Evolutionary conservation across 1,140 invertebrate genomes (phyloP), one percentile per base, ranked within the genome.

Genomic region (Brachionus koreanus): DNA sequence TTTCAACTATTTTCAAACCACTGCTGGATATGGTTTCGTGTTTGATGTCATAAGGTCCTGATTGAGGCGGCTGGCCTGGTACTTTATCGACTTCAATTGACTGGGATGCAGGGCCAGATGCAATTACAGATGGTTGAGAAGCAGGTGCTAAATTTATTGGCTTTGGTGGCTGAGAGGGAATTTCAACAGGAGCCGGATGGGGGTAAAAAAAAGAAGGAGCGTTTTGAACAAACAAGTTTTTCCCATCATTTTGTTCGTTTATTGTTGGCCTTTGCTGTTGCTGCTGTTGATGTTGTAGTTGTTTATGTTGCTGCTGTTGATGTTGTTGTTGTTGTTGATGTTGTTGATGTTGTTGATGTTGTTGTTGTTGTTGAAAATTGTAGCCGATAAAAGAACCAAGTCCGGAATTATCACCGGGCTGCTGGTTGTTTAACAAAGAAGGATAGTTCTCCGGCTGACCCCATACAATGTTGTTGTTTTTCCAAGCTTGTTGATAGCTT

Each of bases 401-500:
- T 3, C 63, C 63, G 6, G 12, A 33, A 33, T 65, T 65, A 5
- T 65, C 63, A 23, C 7, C 16, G 0, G 49, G 19, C 3, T n/a
- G 49, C 19, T 57, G 49, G 19, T 57, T 57, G 19, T 19, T 23
- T 23, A 57, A 23, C 9, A 19, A 19, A 29, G 63, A 25, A 29
- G 13, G 13, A 33, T 13, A 33, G 33, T 65, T 65, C 12, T 65
- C 29, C 29, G 63, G 10, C 12, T 65, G 63, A 33, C 33, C 63
- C 63, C 63, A 65, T 13, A 65, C 63, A 65, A 65, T 33, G 6
- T 65, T 65, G 16, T 65, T 65, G n/a, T 65, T 65, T 65, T 65
- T 65, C 63, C 63, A 65, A 33, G 29, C 33, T 33, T 65, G 63
- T 33, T 65, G 63, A n/a, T 33, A 65, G 33, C 63, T 65, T n/a